Percentiles rank a stretch among this genome's conserved stretches.
Conservation (phyloP, 2,113 vertebrate species). For the Pangasianodon gigas region DNA sequence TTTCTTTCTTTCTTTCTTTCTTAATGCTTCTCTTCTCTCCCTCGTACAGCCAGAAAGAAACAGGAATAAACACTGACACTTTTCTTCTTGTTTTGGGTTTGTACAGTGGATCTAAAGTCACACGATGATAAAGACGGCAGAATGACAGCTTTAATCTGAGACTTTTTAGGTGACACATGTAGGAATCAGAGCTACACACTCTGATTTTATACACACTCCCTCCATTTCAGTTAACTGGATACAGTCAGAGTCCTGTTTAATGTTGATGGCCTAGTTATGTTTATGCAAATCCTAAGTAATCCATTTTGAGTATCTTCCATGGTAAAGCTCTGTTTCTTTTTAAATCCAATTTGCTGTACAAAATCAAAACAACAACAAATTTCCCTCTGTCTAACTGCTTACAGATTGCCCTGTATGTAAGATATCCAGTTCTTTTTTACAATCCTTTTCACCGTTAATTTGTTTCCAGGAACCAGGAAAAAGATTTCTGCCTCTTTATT, state of each 20-base stretch:
- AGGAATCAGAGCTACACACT: neutral
- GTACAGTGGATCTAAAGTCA: neutral
- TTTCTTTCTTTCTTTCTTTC: neutral
- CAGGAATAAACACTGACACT: neutral
- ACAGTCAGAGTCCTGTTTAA: neutral
- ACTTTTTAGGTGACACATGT: neutral
- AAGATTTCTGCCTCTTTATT: constrained; percentile 34
- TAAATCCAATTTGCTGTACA: neutral
- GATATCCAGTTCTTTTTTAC: neutral
- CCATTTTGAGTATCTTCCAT: constrained; percentile 11
- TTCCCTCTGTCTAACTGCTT: neutral
- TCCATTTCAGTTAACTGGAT: neutral
- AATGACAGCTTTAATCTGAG: neutral
- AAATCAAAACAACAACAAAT: constrained; percentile 7
- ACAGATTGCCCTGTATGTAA: neutral
- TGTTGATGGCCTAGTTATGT: neutral
- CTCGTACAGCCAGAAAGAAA: neutral
- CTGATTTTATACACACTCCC: neutral
- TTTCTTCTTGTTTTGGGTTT: neutral
- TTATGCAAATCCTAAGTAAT: constrained; percentile 1
- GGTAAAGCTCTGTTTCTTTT: neutral
- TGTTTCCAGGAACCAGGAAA: constrained; percentile 24
- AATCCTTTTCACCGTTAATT: neutral
- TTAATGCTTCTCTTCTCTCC: neutral
- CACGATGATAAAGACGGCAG: neutral